Conservation (phyloP, 2,113 vertebrate genomes). For the Leptosomus discolor region DNA sequence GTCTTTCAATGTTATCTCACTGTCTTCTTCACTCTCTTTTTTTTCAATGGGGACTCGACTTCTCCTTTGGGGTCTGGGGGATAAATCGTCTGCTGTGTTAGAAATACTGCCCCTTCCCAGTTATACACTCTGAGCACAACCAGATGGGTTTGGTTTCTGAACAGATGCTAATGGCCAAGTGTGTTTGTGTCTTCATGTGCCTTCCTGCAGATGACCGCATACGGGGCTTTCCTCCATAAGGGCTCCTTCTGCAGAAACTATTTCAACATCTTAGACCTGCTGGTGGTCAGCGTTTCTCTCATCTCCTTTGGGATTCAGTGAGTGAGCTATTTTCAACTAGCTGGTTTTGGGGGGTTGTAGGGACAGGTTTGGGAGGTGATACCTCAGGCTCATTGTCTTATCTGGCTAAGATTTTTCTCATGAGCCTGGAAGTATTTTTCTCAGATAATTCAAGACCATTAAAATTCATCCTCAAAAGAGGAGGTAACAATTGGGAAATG, state of each 20-base stretch:
- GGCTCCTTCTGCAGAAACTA: constrained; percentile 99
- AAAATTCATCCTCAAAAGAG: neutral
- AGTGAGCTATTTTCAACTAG: constrained; percentile 70
- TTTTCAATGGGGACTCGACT: neutral
- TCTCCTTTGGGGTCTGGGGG: neutral
- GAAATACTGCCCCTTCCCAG: neutral
- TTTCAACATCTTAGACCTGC: constrained; percentile 97
- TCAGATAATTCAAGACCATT: neutral
- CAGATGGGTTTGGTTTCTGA: neutral
- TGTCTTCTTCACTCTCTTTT: neutral
- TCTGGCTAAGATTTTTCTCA: neutral
- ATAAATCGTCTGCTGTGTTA: neutral
- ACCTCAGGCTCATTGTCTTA: neutral
- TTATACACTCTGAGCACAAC: neutral
- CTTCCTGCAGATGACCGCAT: constrained; percentile 91
- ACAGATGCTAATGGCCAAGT: constrained; percentile 17
- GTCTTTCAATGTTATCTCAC: neutral
- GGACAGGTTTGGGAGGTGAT: neutral
- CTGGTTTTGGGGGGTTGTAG: rapidly evolving
- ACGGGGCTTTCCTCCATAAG: constrained; percentile 97
- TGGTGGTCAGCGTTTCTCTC: constrained; percentile 98
- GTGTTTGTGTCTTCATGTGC: constrained; percentile 24
- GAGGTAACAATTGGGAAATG: neutral
- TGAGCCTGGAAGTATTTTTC: neutral
- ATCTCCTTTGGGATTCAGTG: constrained; percentile 99